These are phyloP conservation scores for Lycia hirtaria DNA, from an alignment of 2,888 invertebrate species.

Conservation along the genomic window DNA sequence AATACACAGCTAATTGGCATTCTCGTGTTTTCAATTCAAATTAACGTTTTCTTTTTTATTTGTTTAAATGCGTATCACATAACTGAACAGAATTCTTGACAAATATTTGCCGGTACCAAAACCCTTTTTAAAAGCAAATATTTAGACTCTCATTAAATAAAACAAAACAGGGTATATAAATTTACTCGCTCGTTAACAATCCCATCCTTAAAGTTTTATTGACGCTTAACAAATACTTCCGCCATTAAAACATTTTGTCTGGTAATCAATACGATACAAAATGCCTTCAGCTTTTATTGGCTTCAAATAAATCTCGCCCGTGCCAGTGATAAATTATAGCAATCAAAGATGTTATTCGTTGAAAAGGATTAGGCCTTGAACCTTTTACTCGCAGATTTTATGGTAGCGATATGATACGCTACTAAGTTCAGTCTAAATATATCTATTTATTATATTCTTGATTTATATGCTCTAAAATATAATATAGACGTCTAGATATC, in stretches of 20 bases:
- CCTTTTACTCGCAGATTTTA: slow-evolving; percentile 30
- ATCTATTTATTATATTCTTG: background rate
- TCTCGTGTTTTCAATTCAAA: too few relatives aligned
- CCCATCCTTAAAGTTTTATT: slow-evolving; percentile 25
- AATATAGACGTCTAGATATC: background rate
- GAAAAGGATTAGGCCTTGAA: slow-evolving; percentile 27
- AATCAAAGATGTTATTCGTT: slow-evolving; percentile 25
- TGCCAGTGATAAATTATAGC: slow-evolving; percentile 31
- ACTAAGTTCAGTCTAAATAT: background rate
- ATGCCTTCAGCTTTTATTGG: slow-evolving; percentile 26
- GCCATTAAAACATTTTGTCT: slow-evolving; percentile 31
- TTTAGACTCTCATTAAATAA: background rate
- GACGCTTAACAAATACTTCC: slow-evolving; percentile 20
- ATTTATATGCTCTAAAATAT: background rate
- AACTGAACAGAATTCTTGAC: too few relatives aligned
- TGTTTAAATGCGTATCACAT: too few relatives aligned
- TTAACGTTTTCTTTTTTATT: too few relatives aligned
- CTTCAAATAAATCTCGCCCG: slow-evolving; percentile 25
- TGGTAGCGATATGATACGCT: slow-evolving; percentile 16
- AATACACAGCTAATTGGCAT: too few relatives aligned
- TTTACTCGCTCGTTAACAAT: slow-evolving; percentile 16
- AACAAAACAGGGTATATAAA: slow-evolving; percentile 11
- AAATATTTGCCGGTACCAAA: background rate
- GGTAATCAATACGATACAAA: slow-evolving; percentile 30
- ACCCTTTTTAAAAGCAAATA: background rate